Evolutionary conservation across 2,888 invertebrate genomes (phyloP).

Genomic region (Axea sp.): DNA sequence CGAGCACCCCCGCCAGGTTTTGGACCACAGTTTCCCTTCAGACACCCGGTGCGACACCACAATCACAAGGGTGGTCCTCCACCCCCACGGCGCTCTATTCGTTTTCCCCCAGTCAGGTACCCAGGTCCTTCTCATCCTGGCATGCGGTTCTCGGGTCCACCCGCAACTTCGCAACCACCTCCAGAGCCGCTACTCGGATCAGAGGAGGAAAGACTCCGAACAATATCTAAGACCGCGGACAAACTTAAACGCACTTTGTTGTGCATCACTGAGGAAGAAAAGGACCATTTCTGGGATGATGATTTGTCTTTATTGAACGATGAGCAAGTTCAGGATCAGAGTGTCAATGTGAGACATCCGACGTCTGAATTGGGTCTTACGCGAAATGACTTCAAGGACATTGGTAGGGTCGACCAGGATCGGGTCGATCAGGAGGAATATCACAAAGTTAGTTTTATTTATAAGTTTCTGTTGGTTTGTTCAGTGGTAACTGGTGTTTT

Average conservation of each 20-base stretch:
- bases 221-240: conserved; percentile 74
- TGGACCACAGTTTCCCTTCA: background rate
- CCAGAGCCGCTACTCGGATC: conserved; percentile 71
- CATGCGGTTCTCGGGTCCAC: background rate
- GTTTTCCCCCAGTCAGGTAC: conserved; percentile 13
- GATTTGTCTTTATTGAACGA: conserved; percentile 58
- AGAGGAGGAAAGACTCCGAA: conserved; percentile 74
- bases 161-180: conserved; percentile 35
- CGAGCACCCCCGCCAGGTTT: conserved; percentile 8
- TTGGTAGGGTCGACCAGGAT: too few species aligned
- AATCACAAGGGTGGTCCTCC: conserved; percentile 12
- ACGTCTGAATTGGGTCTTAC: too few species aligned
- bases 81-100: background rate
- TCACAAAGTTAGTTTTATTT: too few species aligned
- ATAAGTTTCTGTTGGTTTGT: too few species aligned
- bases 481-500: too few species aligned
- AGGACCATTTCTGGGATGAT: conserved; percentile 69
- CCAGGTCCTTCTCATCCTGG: background rate
- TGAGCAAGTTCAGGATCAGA: conserved; percentile 41
- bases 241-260: conserved; percentile 73
- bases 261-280: conserved; percentile 68
- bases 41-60: conserved; percentile 20
- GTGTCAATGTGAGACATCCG: conserved; percentile 66
- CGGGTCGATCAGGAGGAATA: too few species aligned
- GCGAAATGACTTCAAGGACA: too few species aligned